Base-by-base conservation (phyloP, 2,113 vertebrate genomes). In the Ictalurus punctatus region DNA sequence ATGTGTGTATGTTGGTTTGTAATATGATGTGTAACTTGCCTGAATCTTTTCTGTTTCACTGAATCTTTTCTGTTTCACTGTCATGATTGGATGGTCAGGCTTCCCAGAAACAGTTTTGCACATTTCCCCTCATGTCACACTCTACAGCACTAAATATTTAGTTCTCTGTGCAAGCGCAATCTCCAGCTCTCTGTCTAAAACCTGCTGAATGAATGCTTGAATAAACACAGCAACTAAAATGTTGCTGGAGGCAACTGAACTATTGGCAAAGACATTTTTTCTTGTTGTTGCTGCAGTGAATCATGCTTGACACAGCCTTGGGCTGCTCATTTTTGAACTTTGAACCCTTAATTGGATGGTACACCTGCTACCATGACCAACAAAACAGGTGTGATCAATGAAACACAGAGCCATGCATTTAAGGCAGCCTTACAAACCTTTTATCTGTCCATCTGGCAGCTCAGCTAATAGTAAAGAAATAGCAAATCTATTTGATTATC, bases 301-400 rank as follows among this genome's bases (percentile, higher is more conserved):
- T 37, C 44, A 71, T 85, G 87, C 67, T 69, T 87, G 74, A 59
- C 81, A 74, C 30, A 63, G 61, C 56, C 69, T 59, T 56, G 52
- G 92, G 91, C 91, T 25, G 37, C 69, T 83, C 87, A 88, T 81
- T 87, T 78, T 87, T 91, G 92, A 93, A 90, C 93, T 92, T 88
- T 93, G 90, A 91, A 90, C 91, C 25, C 40, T 81, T 78, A 88
- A 86, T 76, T 88, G 80, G 48, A 73, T n/a, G 52, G 52, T 88
- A 92, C 95, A 95, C 93, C 94, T 95, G 93, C 92, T 94, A 87
- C 83, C 83, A 87, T 87, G 80, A 87, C 85, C 63, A 80, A 83
- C 73, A 90, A 92, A 94, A 93, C 93, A 95, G 95, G 94, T 95
- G 92, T 93, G 92, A 84, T 83, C 67, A 48, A 85, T 87, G 82